Evolutionary conservation across 2,113 vertebrate species (phyloP), one percentile per base, ranked within the genome.

Genomic region (Eira barbara): DNA sequence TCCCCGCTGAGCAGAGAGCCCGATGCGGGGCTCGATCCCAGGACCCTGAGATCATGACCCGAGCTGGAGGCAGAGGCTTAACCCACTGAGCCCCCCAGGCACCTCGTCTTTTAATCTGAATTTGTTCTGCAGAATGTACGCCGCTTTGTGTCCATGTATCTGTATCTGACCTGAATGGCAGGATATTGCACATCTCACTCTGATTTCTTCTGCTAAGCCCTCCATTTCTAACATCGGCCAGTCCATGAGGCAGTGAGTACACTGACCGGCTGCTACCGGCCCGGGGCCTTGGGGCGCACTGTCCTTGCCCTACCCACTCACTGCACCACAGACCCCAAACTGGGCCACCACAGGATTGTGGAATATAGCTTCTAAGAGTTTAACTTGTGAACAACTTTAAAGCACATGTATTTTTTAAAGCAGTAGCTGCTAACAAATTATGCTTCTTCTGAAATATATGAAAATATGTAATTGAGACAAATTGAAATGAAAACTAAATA

Each of bases 401-500:
- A 74, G 49, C 7, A n/a, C 14, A 52, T 3, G 13, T 76, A 29
- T 57, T 87, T 82, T 76, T 83, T 67, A 49, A 57, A 86, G 71
- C 12, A 65, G 11, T 23, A 76, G 29, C 78, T 47, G 92, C 52
- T 82, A 45, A 89, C 49, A 78, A 61, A 27, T 21, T 71, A 71
- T 69, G 31, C 69, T 96, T 91, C 76, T 45, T 78, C 27, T 92
- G 55, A 25, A 84, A 95, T 80, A 67, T 29, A 85, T 36, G 29
- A 59, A 85, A 86, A 92, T 39, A 79, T 31, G 13, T 67, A 83
- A 67, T 74, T 83, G 36, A 83, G 31, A 89, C 39, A 71, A 59
- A 67, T 45, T 59, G 34, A 92, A 89, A 82, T 63, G 27, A 89
- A 96, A 84, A 92, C 20, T 81, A 82, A 92, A 73, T 63, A 78